Evolutionary conservation across 2,113 vertebrate species (phyloP).

Genomic region (Notechis scutatus): DNA sequence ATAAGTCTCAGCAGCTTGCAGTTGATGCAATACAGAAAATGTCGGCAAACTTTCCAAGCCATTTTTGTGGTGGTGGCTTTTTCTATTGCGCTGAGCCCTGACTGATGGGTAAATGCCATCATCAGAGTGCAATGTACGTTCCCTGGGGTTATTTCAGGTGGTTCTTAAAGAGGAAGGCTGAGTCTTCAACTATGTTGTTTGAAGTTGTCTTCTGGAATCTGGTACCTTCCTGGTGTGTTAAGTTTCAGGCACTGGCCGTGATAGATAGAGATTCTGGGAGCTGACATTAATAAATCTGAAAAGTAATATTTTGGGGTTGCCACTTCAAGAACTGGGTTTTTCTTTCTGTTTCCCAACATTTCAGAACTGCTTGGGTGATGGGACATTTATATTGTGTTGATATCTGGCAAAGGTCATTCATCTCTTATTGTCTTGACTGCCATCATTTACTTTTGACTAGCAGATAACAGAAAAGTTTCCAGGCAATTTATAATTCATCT

Average conservation of each 20-base stretch:
- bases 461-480: not conserved
- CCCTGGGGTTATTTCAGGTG: not conserved
- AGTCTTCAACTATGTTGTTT: not conserved
- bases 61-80: not conserved
- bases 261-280: not conserved
- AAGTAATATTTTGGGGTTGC: not conserved
- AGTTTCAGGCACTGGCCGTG: not conserved
- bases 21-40: not conserved
- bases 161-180: not conserved
- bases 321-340: not conserved
- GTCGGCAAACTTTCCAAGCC: not conserved
- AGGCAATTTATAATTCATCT: not conserved
- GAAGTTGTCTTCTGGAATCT: not conserved
- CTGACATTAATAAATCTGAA: not conserved
- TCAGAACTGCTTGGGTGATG: not conserved
- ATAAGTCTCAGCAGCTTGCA: conserved; percentile 23
- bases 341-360: not conserved
- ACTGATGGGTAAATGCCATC: not conserved
- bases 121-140: not conserved
- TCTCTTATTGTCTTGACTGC: not conserved
- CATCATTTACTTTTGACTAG: not conserved
- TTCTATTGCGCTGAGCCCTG: not conserved
- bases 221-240: not conserved
- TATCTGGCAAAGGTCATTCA: not conserved
- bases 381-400: not conserved